phyloP scores from a whole-genome alignment of 2,113 vertebrate species.

The Pygoscelis antarcticus region DNA sequence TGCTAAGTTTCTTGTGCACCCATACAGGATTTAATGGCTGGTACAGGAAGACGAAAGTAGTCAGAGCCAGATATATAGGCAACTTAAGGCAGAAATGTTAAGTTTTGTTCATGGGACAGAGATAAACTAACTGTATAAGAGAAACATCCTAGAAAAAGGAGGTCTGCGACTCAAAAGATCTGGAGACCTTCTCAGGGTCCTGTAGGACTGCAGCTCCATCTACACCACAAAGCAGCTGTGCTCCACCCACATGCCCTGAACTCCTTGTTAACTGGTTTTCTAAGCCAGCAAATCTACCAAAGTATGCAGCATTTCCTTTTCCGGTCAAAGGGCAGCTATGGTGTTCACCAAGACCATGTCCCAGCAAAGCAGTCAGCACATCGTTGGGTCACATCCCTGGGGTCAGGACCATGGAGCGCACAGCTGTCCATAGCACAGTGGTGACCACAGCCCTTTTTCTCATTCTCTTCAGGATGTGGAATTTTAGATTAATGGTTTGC shows the following conservation, averaged over 20 bases:
- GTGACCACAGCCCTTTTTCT: background rate
- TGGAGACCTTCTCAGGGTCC: background rate
- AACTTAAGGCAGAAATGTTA: background rate
- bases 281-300: background rate
- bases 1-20: background rate
- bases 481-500: background rate
- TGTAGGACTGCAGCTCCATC: background rate
- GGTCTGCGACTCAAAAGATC: background rate
- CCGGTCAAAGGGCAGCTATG: background rate
- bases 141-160: background rate
- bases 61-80: background rate
- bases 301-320: background rate
- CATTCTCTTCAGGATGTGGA: background rate
- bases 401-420: background rate
- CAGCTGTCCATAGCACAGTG: background rate
- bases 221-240: background rate
- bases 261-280: background rate
- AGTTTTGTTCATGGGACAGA: background rate
- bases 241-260: background rate
- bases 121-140: background rate
- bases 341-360: background rate
- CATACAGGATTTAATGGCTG: background rate
- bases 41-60: background rate
- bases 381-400: background rate
- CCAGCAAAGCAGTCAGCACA: background rate